Evolutionary conservation across 2,888 invertebrate species (phyloP), one percentile per base, ranked within the genome.

Genomic region (Parelbella ahira): DNA sequence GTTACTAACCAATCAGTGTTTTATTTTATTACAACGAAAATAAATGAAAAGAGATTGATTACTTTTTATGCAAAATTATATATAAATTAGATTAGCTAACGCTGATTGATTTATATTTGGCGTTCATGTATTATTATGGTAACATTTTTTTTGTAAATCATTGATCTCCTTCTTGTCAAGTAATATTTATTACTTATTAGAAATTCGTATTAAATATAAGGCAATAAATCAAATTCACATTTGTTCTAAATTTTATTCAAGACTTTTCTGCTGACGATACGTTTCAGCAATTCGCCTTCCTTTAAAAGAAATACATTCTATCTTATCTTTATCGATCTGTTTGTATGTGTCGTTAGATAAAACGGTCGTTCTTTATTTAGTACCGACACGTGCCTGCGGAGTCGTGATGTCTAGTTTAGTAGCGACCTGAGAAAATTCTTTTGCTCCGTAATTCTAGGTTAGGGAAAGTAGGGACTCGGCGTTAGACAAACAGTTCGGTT

Each of bases 241-340:
- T n/a, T n/a, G n/a, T n/a, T n/a, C n/a, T n/a, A n/a, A n/a, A n/a
- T n/a, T n/a, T n/a, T n/a, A n/a, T n/a, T n/a, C n/a, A n/a, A n/a
- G n/a, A n/a, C n/a, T n/a, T 58, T 63, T 67, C 56, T 15, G 11
- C 10, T 11, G 21, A 29, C 23, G 6, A 30, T 23, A 15, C 7
- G 30, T 30, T 23, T 23, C 2, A 28, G 7, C 19, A n/a, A 10
- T 18, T 11, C 27, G 3, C 6, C 6, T 6, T 29, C 7, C 8
- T 15, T 25, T 5, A 6, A 37, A 38, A 32, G 32, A 39, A 32
- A 32, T 63, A 58, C 56, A 60, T 58, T 62, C 53, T 52, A 61
- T 65, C 66, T 80, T 79, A 76, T 73, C 74, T 64, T 69, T 73
- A 79, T 76, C 72, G 44, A 29, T 32, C 49, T 74, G 71, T 77